A percentile compares a stretch with the other conserved stretches of the same genome.
These are phyloP conservation scores for Cyrtorhinus lividipennis DNA, from an alignment of 1,140 invertebrate species.

Conservation along the genomic window DNA sequence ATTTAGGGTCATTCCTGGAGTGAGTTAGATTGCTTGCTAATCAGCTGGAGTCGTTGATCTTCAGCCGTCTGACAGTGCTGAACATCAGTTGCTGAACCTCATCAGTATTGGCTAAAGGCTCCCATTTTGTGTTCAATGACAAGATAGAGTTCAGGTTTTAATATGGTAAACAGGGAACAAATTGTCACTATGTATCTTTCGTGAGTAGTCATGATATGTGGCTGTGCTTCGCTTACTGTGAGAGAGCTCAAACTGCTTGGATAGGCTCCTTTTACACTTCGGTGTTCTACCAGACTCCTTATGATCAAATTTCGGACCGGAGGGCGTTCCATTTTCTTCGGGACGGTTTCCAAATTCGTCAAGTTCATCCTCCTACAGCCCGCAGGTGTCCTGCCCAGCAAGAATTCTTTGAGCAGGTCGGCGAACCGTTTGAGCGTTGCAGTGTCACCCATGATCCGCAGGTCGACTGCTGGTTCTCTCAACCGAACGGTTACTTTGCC, in stretches of 20 bases:
- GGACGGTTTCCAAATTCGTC: neutral
- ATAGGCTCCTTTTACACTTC: neutral
- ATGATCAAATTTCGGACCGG: neutral
- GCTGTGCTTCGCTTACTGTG: no score
- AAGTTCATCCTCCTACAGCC: neutral
- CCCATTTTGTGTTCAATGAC: no score
- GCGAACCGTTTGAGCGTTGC: neutral
- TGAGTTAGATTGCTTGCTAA: no score
- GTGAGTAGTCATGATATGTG: no score
- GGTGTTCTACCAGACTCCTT: neutral
- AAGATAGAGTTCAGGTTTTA: no score
- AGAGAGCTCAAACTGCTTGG: neutral
- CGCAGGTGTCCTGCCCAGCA: neutral
- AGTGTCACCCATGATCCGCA: neutral
- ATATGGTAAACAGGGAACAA: no score
- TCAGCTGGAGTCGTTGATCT: no score
- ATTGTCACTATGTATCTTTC: no score
- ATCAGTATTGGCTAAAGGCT: no score
- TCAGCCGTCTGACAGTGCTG: no score
- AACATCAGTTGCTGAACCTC: no score
- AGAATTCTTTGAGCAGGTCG: neutral
- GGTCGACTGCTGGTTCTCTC: neutral
- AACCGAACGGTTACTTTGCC: neutral
- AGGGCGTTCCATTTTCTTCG: neutral
- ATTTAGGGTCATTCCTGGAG: no score